Base-by-base conservation (phyloP, 2,797 vertebrate species). In the Eremophila alpestris region DNA sequence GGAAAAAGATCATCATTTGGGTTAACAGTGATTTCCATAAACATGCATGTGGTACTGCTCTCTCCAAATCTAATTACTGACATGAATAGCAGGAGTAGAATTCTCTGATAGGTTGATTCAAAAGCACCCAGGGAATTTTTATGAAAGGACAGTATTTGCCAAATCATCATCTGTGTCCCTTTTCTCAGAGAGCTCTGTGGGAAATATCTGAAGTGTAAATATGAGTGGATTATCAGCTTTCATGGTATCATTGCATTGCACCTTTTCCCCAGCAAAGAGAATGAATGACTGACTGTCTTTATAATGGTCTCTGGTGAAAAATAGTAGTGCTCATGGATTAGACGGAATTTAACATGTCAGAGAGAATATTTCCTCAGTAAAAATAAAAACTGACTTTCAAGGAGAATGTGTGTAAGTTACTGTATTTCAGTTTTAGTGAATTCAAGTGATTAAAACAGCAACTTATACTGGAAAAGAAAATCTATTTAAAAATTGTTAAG, bases 181-280 rank as follows among this genome's bases (percentile, higher is more conserved):
- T 93, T 74, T 89, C 86, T 64, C 56, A 64, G 60, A 76, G 65
- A 76, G 90, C 82, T 97, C 88, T 62, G 60, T 81, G 79, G 78
- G 86, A 96, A 93, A 89, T 52, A 93, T 26, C 79, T 78, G 12
- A 94, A 96, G 74, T 90, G 91, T 94, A 97, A 96, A 95, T 78
- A 94, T 40, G 80, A 94, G 62, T 94, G 94, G 93, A 90, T 94
- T 97, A 97, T 92, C 73, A 94, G 89, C 91, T 94, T 91, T 90
- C 77, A 58, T 36, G 77, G 62, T 95, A 96, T 96, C 95, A 65
- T 90, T 67, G 56, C 11, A 2, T 58, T 94, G 90, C 95, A 97
- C 95, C 93, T 95, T 96, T 96, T 68, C 62, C 65, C 67, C 68
- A 90, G 60, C 40, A 83, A 88, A 92, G 40, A 55, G 49, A 94